A percentile compares a stretch with the other conserved stretches of the same genome.
These are phyloP conservation scores for Coranthus polyacanthus DNA, from an alignment of 2,797 vertebrate genomes.

Conservation along the genomic window DNA sequence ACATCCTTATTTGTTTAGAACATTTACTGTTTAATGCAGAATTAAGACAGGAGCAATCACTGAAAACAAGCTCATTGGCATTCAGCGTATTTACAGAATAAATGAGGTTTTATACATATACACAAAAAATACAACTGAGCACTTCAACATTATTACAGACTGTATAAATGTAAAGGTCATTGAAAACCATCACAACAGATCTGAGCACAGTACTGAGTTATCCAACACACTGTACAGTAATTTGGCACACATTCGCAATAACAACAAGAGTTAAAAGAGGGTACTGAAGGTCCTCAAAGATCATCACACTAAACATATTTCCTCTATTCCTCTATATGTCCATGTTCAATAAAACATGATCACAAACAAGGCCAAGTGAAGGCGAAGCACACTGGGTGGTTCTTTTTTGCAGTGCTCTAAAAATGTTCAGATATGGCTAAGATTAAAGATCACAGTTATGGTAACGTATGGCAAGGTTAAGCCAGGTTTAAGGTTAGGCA, in stretches of 20 bases:
- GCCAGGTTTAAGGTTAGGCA: no score
- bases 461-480: no score
- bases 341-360: no score
- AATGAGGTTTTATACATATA: conserved; percentile 12
- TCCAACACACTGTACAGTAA: not conserved
- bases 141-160: conserved; percentile 18
- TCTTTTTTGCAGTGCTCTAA: no score
- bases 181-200: not conserved
- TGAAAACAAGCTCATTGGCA: conserved; percentile 28
- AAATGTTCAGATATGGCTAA: no score
- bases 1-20: conserved; percentile 29
- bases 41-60: conserved; percentile 4
- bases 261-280: conserved; percentile 5
- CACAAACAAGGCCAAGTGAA: no score
- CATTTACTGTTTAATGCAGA: conserved; percentile 45
- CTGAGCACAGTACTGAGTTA: not conserved
- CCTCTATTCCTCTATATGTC: not conserved
- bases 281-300: not conserved
- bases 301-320: not conserved
- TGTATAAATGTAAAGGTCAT: not conserved
- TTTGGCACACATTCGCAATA: conserved; percentile 25
- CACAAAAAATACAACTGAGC: conserved; percentile 21
- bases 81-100: conserved; percentile 31
- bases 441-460: no score
- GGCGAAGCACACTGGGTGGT: no score